Conservation (phyloP, 1,140 invertebrate genomes). For the Helicoverpa armigera region DNA sequence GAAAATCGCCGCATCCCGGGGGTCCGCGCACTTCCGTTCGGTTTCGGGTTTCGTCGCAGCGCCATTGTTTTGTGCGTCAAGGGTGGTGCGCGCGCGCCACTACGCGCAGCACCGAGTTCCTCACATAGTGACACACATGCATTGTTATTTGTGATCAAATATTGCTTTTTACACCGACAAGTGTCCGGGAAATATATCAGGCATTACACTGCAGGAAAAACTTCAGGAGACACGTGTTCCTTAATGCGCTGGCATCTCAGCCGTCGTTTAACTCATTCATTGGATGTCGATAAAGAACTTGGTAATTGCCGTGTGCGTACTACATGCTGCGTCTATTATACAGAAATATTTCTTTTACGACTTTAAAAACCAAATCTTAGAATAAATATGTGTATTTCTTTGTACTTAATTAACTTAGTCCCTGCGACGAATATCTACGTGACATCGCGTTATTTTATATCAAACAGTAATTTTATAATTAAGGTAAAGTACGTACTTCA, state of each 20-base stretch:
- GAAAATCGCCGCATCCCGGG: conserved; percentile 79
- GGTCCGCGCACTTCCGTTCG: conserved; percentile 81
- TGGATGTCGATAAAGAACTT: conserved; percentile 23
- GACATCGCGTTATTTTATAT: not conserved
- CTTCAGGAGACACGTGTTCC: conserved; percentile 33
- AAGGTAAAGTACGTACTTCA: not conserved
- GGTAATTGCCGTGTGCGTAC: conserved; percentile 3
- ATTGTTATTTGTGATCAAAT: conserved; percentile 51
- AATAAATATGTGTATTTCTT: conserved; percentile 11
- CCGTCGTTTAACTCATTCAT: conserved; percentile 36
- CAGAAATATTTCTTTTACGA: conserved; percentile 29
- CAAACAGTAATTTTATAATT: not conserved
- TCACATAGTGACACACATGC: conserved; percentile 42
- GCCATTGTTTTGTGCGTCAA: conserved; percentile 70
- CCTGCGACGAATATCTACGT: not conserved
- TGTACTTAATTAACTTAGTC: conserved; percentile 18
- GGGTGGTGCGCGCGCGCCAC: conserved; percentile 65
- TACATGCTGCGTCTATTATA: conserved; percentile 32
- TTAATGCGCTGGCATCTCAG: conserved; percentile 32
- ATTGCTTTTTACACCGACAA: conserved; percentile 42
- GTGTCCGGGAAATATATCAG: conserved; percentile 30
- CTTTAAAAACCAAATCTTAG: conserved; percentile 2
- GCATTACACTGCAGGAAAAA: conserved; percentile 19
- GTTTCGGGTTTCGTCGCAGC: conserved; percentile 74
- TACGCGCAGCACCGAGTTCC: conserved; percentile 26